Conservation (phyloP, 2,797 vertebrate species). For the Brotula barbata region DNA sequence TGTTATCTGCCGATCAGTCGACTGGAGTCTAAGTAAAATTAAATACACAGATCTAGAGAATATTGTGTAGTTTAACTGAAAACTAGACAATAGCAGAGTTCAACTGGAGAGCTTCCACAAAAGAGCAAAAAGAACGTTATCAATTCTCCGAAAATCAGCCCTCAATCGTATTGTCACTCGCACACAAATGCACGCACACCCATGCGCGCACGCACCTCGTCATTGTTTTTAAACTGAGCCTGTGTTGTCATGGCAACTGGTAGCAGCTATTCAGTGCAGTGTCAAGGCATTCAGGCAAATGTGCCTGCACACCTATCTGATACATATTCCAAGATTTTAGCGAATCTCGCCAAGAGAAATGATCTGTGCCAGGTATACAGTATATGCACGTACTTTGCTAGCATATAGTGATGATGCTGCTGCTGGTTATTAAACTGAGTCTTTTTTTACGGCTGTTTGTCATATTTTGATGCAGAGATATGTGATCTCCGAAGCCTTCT, state of each 20-base stretch:
- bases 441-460: slow-evolving; percentile 7
- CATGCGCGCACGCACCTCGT: slow-evolving; percentile 30
- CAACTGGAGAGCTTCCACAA: too few relatives aligned
- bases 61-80: too few relatives aligned
- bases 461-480: slow-evolving; percentile 10
- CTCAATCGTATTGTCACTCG: slow-evolving; percentile 25
- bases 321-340: too few relatives aligned
- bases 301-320: slow-evolving; percentile 28
- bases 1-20: too few relatives aligned
- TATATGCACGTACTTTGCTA: too few relatives aligned
- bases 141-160: slow-evolving; percentile 50
- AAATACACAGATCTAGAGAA: too few relatives aligned
- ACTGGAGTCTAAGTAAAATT: too few relatives aligned
- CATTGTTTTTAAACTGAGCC: slow-evolving; percentile 58
- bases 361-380: too few relatives aligned
- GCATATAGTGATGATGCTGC: too few relatives aligned
- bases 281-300: slow-evolving; percentile 65
- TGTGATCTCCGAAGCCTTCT: slow-evolving; percentile 8
- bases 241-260: slow-evolving; percentile 72
- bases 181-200: not conserved
- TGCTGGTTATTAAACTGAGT: too few relatives aligned
- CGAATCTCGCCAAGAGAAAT: too few relatives aligned
- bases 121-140: slow-evolving; percentile 41
- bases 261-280: slow-evolving; percentile 70
- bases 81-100: too few relatives aligned